Base-by-base conservation (phyloP, 2,797 vertebrate species). In the Microctenopoma stevenorrisi region DNA sequence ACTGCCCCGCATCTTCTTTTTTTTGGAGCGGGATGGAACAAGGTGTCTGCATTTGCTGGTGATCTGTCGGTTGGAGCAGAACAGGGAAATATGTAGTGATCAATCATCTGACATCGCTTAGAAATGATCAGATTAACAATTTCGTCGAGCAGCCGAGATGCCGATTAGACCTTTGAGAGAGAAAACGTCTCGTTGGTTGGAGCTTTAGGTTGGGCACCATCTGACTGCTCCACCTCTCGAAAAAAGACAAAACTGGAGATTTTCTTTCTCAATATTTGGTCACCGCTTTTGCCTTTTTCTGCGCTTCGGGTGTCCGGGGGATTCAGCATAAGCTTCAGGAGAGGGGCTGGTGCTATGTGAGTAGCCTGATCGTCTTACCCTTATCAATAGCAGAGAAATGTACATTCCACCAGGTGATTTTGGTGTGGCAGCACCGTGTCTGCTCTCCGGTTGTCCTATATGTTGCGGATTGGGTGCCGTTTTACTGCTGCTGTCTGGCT, bases 1-100 rank as follows among this genome's bases (percentile, higher is more conserved):
- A 81, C 86, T 74, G 78, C 81, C 78, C 74, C 78, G 76, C 85
- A 83, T 79, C 80, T 73, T 71, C 72, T 25, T 25, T 35, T 63
- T 28, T 46, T 59, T 33, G 71, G 76, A 82, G 60, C 64, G 43
- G 77, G 77, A 78, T 66, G 75, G 70, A 66, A 54, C 76, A 86
- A 81, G 80, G 76, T 83, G 86, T 73, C 71, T 77, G 82, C 81
- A 61, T 74, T 63, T 71, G 50, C 54, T 76, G 78, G 77, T 68
- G 59, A 64, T 69, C 63, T 56, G 26, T 71, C 64, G 16, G 48
- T 73, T 47, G 79, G 66, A 80, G 28, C 47, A 33, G 52, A 63
- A 59, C 58, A 51, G 51, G 5, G 18, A 14, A n/a, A 16, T 4
- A 16, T 1, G 42, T 10, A 50, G 55, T 66, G 64, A 55, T 55